These are phyloP conservation scores for Zygaena filipendulae DNA, from an alignment of 2,888 invertebrate species.

Conservation along the genomic window DNA sequence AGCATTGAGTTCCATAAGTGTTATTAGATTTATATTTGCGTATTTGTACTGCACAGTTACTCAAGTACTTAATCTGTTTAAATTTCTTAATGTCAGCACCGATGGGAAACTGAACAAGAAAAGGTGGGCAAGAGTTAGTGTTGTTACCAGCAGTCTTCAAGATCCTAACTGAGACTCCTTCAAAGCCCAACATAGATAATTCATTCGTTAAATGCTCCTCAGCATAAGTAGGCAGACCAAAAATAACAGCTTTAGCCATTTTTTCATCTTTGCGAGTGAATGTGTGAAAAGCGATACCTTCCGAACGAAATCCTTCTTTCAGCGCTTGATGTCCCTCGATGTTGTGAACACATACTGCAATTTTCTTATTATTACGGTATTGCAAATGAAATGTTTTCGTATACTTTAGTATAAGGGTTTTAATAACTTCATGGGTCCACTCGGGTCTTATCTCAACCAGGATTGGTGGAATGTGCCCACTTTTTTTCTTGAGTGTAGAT, in stretches of 20 bases:
- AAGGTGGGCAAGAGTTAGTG: background rate
- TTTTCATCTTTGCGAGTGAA: too few relatives aligned
- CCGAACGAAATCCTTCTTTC: conserved; percentile 3
- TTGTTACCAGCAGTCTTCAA: conserved; percentile 1
- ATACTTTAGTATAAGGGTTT: conserved; percentile 1
- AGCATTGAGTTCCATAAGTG: conserved; percentile 7
- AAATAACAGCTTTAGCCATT: too few relatives aligned
- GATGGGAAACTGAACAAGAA: conserved; percentile 3
- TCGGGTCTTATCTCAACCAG: conserved; percentile 1
- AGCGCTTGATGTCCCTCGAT: conserved; percentile 6
- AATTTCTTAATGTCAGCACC: conserved; percentile 8
- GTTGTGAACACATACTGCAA: conserved; percentile 4
- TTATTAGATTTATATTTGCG: conserved; percentile 3
- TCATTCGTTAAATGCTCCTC: conserved; percentile 1
- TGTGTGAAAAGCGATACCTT: too few relatives aligned
- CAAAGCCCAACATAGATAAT: conserved; percentile 6
- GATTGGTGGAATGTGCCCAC: conserved; percentile 6
- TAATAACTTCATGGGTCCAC: conserved; percentile 7
- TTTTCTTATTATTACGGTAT: conserved; percentile 2
- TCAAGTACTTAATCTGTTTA: conserved; percentile 6
- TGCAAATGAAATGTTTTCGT: conserved; percentile 4
- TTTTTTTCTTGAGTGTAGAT: conserved; percentile 1
- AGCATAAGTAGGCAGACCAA: conserved; percentile 2
- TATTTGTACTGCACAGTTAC: conserved; percentile 6
- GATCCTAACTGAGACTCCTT: background rate